Evolutionary conservation across 2,113 vertebrate genomes (phyloP).

Genomic region (Prunella himalayana): DNA sequence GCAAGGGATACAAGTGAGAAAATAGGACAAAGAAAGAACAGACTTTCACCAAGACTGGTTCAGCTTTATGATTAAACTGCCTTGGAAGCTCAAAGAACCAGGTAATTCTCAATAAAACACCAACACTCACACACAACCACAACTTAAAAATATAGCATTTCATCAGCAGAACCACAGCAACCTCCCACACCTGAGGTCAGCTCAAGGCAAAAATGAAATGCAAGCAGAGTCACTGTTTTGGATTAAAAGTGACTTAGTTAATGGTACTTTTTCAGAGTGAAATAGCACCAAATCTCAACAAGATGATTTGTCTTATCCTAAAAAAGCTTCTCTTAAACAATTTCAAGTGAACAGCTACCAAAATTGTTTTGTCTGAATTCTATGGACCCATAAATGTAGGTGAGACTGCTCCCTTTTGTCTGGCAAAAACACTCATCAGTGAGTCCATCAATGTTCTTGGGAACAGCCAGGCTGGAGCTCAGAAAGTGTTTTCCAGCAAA

Average conservation of each 20-base stretch:
- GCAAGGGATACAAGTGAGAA: neutral
- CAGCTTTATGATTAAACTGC: neutral
- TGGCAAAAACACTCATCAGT: neutral
- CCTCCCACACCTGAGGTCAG: neutral
- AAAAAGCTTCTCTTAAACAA: neutral
- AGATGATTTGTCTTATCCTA: neutral
- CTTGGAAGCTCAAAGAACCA: neutral
- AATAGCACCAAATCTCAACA: neutral
- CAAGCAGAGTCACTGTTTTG: neutral
- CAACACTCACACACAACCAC: neutral
- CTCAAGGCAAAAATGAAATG: neutral
- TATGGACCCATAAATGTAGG: neutral
- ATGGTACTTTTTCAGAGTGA: neutral
- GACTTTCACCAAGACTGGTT: neutral
- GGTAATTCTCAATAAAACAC: neutral
- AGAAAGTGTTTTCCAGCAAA: neutral
- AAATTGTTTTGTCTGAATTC: neutral
- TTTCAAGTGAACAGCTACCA: neutral
- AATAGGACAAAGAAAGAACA: neutral
- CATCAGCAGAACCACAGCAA: neutral
- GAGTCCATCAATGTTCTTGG: neutral
- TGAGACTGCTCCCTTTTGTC: neutral
- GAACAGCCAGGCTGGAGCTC: neutral
- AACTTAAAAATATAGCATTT: neutral
- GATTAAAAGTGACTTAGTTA: neutral